Percentiles rank a stretch among this genome's conserved stretches.
These are phyloP conservation scores for Cyanocitta stelleri DNA, from an alignment of 2,113 vertebrate species.

Conservation along the genomic window DNA sequence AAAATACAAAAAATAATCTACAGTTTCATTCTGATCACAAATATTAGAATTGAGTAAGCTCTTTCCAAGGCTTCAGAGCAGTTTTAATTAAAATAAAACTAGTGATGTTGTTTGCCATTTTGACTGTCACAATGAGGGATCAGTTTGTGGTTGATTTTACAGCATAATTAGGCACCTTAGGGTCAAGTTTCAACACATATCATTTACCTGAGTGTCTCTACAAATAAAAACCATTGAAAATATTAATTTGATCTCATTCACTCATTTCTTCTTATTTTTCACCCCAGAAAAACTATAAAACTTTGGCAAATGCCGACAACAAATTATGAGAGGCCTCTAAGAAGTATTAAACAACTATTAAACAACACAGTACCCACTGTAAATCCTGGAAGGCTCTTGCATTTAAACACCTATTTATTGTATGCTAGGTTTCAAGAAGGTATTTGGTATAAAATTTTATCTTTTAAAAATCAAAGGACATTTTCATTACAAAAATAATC, in stretches of 20 bases:
- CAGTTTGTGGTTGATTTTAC: neutral
- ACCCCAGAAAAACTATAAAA: neutral
- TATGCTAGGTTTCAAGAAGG: neutral
- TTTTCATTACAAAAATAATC: neutral
- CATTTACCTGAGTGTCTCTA: neutral
- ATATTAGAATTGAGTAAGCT: neutral
- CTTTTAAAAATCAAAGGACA: neutral
- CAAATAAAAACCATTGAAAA: neutral
- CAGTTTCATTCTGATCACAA: neutral
- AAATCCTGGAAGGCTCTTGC: neutral
- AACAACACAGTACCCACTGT: neutral
- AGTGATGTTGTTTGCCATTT: neutral
- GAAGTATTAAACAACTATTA: neutral
- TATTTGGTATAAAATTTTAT: neutral
- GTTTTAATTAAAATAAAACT: slow-evolving; percentile 12
- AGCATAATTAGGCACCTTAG: neutral
- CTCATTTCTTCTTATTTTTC: neutral
- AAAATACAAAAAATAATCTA: neutral
- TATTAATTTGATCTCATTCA: neutral
- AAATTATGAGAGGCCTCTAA: neutral
- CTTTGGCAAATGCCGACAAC: neutral
- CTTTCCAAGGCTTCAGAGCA: neutral
- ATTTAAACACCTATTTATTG: neutral
- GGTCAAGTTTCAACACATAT: neutral
- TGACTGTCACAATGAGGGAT: neutral